phyloP scores from a whole-genome alignment of 2,888 invertebrate species.

The Willowsia nigromaculata region DNA sequence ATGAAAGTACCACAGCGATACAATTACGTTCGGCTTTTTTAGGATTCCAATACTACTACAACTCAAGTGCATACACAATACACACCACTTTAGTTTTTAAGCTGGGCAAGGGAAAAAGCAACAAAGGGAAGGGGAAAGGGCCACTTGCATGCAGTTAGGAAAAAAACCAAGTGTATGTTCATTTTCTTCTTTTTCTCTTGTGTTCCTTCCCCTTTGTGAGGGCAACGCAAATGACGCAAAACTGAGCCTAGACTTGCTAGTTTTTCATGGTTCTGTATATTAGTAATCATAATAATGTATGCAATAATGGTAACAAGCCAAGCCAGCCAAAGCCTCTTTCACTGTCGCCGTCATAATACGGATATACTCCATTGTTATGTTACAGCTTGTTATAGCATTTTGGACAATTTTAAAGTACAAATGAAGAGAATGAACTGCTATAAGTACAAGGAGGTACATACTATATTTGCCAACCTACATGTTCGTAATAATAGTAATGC shows the following conservation, averaged over 20 bases:
- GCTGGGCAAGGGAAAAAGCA: constrained; percentile 21
- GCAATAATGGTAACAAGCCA: constrained; percentile 67
- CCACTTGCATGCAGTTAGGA: constrained; percentile 43
- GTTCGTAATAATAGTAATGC: too few relatives aligned
- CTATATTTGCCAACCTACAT: too few relatives aligned
- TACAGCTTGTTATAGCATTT: too few relatives aligned
- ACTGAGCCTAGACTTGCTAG: constrained; percentile 8
- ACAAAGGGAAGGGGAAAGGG: constrained; percentile 37
- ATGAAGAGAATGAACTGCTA: too few relatives aligned
- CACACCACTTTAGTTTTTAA: constrained; percentile 23
- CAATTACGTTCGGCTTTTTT: background rate
- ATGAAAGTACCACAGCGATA: background rate
- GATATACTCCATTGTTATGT: background rate
- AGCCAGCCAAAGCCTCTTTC: constrained; percentile 48
- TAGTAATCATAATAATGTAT: constrained; percentile 55
- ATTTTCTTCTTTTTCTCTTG: constrained; percentile 17
- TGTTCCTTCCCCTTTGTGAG: constrained; percentile 16
- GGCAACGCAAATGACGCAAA: constrained; percentile 34
- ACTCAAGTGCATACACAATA: constrained; percentile 31
- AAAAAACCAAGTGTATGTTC: constrained; percentile 8
- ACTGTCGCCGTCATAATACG: background rate
- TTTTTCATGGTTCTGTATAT: background rate
- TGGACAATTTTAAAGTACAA: background rate
- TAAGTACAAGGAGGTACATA: too few relatives aligned
- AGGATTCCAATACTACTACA: background rate